Percentiles rank a stretch among this genome's conserved stretches.
Evolutionary conservation across 2,888 invertebrate species (phyloP).

Genomic region (Drosophila longiperda): DNA sequence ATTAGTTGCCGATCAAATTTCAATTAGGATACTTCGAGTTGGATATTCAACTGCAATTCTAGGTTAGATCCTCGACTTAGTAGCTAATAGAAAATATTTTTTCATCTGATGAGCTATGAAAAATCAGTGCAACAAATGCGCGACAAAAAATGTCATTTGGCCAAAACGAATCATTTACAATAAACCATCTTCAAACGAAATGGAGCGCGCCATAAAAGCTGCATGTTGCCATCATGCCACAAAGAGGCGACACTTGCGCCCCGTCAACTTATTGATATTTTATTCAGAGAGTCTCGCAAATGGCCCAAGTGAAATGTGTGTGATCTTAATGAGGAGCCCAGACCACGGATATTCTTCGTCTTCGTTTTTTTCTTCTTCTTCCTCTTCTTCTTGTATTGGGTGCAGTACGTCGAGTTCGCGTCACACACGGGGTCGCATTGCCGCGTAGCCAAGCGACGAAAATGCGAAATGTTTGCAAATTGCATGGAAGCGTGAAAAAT

Average conservation of each 20-base stretch:
- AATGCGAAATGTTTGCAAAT: constrained; percentile 53
- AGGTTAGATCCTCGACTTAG: neutral
- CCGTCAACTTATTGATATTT: constrained; percentile 42
- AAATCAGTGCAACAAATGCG: constrained; percentile 80
- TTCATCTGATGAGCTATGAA: constrained; percentile 61
- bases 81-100: neutral
- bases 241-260: constrained; percentile 45
- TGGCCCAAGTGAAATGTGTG: constrained; percentile 67
- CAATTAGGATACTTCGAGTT: neutral
- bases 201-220: constrained; percentile 70
- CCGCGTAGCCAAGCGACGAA: constrained; percentile 45
- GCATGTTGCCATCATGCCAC: constrained; percentile 33
- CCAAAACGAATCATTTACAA: constrained; percentile 83
- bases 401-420: constrained; percentile 19
- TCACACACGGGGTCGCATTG: constrained; percentile 5
- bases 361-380: neutral
- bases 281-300: constrained; percentile 32
- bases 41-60: neutral
- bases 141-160: constrained; percentile 80
- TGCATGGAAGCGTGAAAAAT: constrained; percentile 78
- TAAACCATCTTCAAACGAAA: constrained; percentile 82
- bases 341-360: constrained; percentile 27
- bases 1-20: neutral
- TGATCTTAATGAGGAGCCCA: constrained; percentile 73
- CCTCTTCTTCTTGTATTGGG: constrained; percentile 1